Base-by-base conservation (phyloP, 37 sponge, comb jelly and placozoan genomes). In the Corticium candelabrum region DNA sequence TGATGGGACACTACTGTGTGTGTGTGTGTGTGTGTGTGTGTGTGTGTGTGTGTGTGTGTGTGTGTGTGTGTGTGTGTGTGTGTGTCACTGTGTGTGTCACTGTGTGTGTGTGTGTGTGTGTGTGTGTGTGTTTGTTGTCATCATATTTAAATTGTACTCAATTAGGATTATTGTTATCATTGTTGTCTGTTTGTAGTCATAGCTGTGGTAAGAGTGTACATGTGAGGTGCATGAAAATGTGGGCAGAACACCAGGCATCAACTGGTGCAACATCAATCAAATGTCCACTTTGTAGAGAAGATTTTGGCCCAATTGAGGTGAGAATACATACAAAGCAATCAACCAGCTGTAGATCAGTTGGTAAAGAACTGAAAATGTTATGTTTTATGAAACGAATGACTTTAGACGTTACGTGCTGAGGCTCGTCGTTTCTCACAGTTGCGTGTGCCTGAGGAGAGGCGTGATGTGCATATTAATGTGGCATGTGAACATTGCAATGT, bases 211-310 rank as follows among this genome's bases (percentile, higher is more conserved):
- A 4, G 41, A 90, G 84, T 57, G 71, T 93, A 34, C 97, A 96
- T 76, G 56, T 90, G 15, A 96, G 86, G 76, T 96, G 97, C 57
- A 93, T 96, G 87, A 92, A 88, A 88, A 82, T 96, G 39, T 93
- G 91, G 93, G 93, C 93, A 34, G 93, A 92, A 62, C 93, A 96
- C 57, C 97, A 90, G 77, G 78, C 81, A 79, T 80, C 84, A 34
- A 41, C 75, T 29, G 93, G 93, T 0, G 93, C 89, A 40, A 40
- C 37, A 3, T 79, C 41, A 34, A 76, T 96, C 40, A 74, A 84
- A 33, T 96, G 97, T 41, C 97, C 97, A 0, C 83, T 96, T n/a
- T 96, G 97, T 56, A 80, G 97, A 27, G 91, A 86, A 35, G 87
- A 93, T 27, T 96, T 96, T 75, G 86, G 87, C 7, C 40, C 93